Evolutionary conservation across 2,888 invertebrate genomes (phyloP), one percentile per base, ranked within the genome.

Genomic region (Drosophila neonasuta): DNA sequence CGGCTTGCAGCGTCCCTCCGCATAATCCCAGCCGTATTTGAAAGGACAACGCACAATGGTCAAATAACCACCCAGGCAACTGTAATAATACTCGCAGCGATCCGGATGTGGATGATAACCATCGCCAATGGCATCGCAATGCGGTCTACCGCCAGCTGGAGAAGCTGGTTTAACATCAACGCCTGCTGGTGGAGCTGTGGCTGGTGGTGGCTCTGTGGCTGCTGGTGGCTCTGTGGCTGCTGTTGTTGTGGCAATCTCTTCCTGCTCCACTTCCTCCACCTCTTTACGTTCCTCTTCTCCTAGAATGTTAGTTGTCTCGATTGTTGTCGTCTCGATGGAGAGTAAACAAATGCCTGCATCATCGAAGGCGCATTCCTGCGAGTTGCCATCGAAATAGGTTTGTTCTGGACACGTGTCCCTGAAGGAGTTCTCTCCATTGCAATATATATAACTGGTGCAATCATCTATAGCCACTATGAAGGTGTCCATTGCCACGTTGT

Each of bases 81-180:
- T 79, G 45, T 88, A 89, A 56, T 80, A 89, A 50, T 89, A 89
- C 54, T 89, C 88, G 60, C 89, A 88, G 20, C 83, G 85, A 24
- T 79, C 51, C 2, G 74, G 70, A 71, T 89, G 88, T 1, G 86
- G 76, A 73, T 81, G 74, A 46, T 72, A 80, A 13, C 73, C 74
- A 62, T 83, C 74, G 8, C 54, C 64, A 10, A 42, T 2, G 44
- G 52, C 2, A 39, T 67, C 67, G 24, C 79, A 82, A 9, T 77
- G 75, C 5, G 81, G 83, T 20, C 79, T 51, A 13, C 15, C 44
- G 0, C 68, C 69, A 3, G n/a, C 10, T 8, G 72, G 13, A 9
- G 34, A 2, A 5, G 42, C 1, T 9, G 61, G 30, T 7, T 54
- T 54, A 9, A 13, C 13, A 9, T 10, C 39, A 10, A 45, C 6